Conservation (phyloP, 2,888 invertebrate species). For the Tolmerus cingulatus region DNA sequence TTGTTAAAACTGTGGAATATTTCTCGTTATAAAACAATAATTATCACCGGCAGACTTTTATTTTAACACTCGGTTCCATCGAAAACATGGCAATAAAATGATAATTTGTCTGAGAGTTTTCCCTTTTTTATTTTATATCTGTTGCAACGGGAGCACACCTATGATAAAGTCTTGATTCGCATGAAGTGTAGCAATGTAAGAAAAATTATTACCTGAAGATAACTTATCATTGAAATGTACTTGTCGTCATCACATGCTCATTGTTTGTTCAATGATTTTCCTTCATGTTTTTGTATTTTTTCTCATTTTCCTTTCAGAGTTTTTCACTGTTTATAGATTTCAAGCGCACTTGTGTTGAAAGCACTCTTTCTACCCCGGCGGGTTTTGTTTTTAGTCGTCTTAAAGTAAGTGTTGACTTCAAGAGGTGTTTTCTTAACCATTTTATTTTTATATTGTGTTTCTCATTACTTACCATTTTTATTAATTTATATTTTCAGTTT, state of each 20-base stretch:
- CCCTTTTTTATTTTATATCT: neutral
- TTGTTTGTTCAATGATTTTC: neutral
- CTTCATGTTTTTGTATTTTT: neutral
- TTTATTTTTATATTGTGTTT: neutral
- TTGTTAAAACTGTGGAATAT: neutral
- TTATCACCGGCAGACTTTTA: neutral
- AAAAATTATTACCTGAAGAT: slow-evolving; percentile 8
- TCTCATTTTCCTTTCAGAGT: slow-evolving; percentile 24
- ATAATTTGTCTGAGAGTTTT: neutral
- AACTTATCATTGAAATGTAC: neutral
- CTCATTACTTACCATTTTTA: neutral
- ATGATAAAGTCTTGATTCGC: neutral
- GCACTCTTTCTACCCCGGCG: neutral
- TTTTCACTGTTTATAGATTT: slow-evolving; percentile 3
- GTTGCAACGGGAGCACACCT: neutral
- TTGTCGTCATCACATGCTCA: neutral
- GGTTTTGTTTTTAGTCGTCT: neutral
- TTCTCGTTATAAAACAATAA: neutral
- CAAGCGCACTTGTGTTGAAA: neutral
- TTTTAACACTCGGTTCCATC: neutral
- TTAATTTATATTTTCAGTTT: slow-evolving; percentile 13
- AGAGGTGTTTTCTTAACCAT: neutral
- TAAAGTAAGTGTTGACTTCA: slow-evolving; percentile 15
- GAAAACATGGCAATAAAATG: neutral
- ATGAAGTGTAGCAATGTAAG: neutral